phyloP scores from a whole-genome alignment of 2,888 invertebrate genomes.

The Tenthredo amoena region DNA sequence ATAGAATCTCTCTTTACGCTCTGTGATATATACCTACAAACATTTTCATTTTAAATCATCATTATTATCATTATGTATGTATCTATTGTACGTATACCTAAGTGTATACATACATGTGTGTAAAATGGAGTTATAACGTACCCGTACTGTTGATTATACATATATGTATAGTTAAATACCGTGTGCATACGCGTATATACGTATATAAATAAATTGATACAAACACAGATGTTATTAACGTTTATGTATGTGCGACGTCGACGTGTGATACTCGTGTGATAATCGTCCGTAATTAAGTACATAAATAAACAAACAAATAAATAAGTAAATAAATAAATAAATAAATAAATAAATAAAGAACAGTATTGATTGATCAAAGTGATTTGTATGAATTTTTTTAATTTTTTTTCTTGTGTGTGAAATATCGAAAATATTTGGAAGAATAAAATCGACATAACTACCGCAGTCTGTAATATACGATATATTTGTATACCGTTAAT shows the following conservation, averaged over 20 bases:
- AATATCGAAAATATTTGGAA: background rate
- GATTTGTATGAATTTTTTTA: background rate
- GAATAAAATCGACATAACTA: background rate
- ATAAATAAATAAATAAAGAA: background rate
- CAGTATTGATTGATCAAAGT: background rate
- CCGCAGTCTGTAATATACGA: background rate
- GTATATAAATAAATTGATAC: background rate
- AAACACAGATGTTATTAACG: background rate
- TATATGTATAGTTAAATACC: background rate
- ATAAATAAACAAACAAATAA: background rate
- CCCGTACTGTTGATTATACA: background rate
- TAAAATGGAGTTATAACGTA: background rate
- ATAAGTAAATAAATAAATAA: background rate
- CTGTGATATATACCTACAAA: background rate
- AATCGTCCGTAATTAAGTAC: background rate
- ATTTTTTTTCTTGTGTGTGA: background rate
- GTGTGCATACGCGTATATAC: background rate
- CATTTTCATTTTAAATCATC: background rate
- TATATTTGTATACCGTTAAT: background rate
- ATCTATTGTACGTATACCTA: background rate
- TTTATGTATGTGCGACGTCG: slow-evolving; percentile 1
- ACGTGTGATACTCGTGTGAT: slow-evolving; percentile 40
- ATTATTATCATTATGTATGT: background rate
- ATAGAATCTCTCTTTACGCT: too few species aligned
- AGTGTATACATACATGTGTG: background rate